These are phyloP conservation scores for Meteorus sp. DNA, from an alignment of 1,140 invertebrate genomes.

Conservation along the genomic window DNA sequence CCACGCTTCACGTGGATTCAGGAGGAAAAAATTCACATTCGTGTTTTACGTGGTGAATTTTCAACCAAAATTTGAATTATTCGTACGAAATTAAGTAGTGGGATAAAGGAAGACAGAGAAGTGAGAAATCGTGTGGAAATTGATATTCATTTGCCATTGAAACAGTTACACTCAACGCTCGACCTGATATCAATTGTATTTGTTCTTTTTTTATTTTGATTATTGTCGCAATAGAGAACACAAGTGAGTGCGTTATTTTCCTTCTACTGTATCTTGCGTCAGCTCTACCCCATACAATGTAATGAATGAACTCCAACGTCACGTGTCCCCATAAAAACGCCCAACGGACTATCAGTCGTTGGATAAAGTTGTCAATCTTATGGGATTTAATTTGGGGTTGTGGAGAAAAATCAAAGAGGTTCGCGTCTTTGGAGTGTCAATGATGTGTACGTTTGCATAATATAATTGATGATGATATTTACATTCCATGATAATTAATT, in stretches of 20 bases:
- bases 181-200: too few species aligned
- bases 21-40: background rate
- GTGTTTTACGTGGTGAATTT: too few species aligned
- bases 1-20: too few species aligned
- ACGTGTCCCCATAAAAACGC: slow-evolving; percentile 8
- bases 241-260: too few species aligned
- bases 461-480: slow-evolving; percentile 2
- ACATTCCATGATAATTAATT: slow-evolving; percentile 4
- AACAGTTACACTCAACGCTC: too few species aligned
- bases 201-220: background rate
- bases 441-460: background rate
- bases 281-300: slow-evolving; percentile 12
- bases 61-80: too few species aligned
- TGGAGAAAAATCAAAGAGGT: slow-evolving; percentile 27
- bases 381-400: slow-evolving; percentile 35
- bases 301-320: background rate
- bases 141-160: too few species aligned
- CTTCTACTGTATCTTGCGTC: background rate
- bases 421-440: background rate
- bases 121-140: too few species aligned
- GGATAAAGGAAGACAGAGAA: too few species aligned
- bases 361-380: slow-evolving; percentile 42
- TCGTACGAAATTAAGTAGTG: too few species aligned
- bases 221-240: too few species aligned
- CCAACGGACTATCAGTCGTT: slow-evolving; percentile 35